phyloP scores from a whole-genome alignment of 2,888 invertebrate genomes.

The Morpho deidamia region DNA sequence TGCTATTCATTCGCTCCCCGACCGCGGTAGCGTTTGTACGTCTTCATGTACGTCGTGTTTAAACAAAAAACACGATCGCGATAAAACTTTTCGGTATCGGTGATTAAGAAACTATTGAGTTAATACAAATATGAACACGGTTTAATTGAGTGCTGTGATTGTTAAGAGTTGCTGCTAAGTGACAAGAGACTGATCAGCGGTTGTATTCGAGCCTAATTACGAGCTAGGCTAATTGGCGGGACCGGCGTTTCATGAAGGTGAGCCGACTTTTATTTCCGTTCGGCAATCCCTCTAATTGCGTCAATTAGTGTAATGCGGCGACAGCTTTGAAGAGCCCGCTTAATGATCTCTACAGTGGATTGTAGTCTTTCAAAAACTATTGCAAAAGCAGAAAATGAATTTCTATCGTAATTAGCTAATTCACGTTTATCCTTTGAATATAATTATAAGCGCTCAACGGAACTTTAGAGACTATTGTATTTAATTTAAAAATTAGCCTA shows the following conservation, averaged over 20 bases:
- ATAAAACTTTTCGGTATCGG: slow-evolving; percentile 69
- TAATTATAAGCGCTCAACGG: neutral
- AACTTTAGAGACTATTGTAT: neutral
- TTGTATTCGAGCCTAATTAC: slow-evolving; percentile 67
- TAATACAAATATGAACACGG: slow-evolving; percentile 49
- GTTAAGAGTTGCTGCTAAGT: slow-evolving; percentile 35
- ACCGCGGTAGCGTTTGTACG: slow-evolving; percentile 50
- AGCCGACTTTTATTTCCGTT: slow-evolving; percentile 78
- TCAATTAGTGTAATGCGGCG: slow-evolving; percentile 78
- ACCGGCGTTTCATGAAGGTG: slow-evolving; percentile 77
- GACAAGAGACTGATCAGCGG: slow-evolving; percentile 52
- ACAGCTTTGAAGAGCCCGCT: slow-evolving; percentile 71
- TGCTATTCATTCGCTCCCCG: slow-evolving; percentile 59
- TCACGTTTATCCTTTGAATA: slow-evolving; percentile 1
- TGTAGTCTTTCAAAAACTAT: slow-evolving; percentile 52
- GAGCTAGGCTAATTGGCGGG: slow-evolving; percentile 72
- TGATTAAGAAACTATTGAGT: slow-evolving; percentile 41
- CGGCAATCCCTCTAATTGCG: slow-evolving; percentile 77
- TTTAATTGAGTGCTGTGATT: slow-evolving; percentile 54
- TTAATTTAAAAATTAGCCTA: too few relatives aligned
- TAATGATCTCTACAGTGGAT: slow-evolving; percentile 61
- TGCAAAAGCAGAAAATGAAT: slow-evolving; percentile 30
- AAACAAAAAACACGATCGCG: slow-evolving; percentile 53
- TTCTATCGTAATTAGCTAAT: slow-evolving; percentile 15
- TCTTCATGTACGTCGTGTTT: slow-evolving; percentile 28